Conservation (phyloP, 2,797 vertebrate species). For the Myotis pilosus region DNA sequence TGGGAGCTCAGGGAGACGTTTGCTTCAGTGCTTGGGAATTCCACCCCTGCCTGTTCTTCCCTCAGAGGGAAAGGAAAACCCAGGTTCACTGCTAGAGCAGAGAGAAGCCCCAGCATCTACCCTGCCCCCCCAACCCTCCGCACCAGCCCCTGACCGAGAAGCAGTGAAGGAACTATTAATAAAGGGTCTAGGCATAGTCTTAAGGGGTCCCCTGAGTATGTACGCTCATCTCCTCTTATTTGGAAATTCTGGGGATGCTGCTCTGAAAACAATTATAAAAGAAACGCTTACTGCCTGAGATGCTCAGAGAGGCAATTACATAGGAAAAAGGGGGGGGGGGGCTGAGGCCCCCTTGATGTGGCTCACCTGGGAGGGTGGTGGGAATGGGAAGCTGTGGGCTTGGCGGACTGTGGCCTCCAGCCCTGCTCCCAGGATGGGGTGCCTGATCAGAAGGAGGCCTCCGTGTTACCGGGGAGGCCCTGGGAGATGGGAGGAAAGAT, state of each 20-base stretch:
- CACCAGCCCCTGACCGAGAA: background rate
- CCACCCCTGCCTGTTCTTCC: background rate
- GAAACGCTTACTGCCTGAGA: background rate
- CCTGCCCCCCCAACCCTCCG: rapidly evolving
- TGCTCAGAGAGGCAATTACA: background rate
- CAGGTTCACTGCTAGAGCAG: background rate
- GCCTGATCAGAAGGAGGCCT: background rate
- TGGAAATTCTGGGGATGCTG: background rate
- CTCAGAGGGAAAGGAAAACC: background rate
- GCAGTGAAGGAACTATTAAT: background rate
- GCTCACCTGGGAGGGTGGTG: background rate
- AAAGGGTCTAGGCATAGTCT: background rate
- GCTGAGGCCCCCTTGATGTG: rapidly evolving
- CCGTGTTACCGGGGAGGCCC: background rate
- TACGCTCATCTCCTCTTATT: background rate
- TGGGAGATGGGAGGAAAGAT: background rate
- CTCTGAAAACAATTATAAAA: background rate
- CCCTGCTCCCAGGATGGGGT: background rate
- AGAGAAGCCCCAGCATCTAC: background rate
- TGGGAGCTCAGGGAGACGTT: background rate
- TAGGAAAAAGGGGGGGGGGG: background rate
- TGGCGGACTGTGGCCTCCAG: background rate
- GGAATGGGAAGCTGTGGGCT: background rate
- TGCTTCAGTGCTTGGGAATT: background rate
- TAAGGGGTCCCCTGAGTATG: background rate